A percentile compares a stretch with the other conserved stretches of the same genome.
These are phyloP conservation scores for Drosophila seguyi DNA, from an alignment of 1,140 invertebrate species.

Conservation along the genomic window DNA sequence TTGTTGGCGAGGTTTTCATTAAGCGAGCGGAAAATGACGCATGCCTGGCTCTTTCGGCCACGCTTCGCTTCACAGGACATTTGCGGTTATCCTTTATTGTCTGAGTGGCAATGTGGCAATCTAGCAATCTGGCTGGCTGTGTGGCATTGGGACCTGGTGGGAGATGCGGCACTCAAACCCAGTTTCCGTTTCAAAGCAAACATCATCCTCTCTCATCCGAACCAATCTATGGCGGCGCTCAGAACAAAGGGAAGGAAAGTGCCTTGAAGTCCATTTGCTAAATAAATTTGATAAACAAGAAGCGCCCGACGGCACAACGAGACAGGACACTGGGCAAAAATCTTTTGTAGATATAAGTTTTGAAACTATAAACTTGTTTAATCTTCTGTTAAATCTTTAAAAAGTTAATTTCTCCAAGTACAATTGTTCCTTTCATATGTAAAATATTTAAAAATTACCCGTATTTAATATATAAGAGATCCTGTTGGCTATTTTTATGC, in stretches of 20 bases:
- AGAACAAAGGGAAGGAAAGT: constrained; percentile 55
- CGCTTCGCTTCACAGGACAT: constrained; percentile 55
- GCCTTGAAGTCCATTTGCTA: constrained; percentile 60
- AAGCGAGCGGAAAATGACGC: constrained; percentile 64
- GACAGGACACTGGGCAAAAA: constrained; percentile 23
- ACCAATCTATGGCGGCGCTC: constrained; percentile 17
- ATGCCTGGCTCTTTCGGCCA: constrained; percentile 35
- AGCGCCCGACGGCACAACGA: constrained; percentile 10
- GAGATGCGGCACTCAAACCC: constrained; percentile 49
- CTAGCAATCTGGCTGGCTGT: constrained; percentile 7
- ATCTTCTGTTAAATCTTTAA: too few relatives aligned
- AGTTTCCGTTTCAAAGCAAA: constrained; percentile 58
- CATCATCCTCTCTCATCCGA: constrained; percentile 35
- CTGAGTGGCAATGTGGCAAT: constrained; percentile 36
- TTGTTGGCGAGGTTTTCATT: constrained; percentile 52
- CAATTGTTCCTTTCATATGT: neutral
- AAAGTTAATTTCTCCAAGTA: neutral
- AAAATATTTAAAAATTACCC: neutral
- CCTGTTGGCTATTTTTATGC: constrained; percentile 5
- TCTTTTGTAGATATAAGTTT: too few relatives aligned
- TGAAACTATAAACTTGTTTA: too few relatives aligned
- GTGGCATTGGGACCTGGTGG: constrained; percentile 12
- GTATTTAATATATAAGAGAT: neutral
- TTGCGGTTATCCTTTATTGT: constrained; percentile 62
- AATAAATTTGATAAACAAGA: constrained; percentile 61